Percentiles rank a stretch among this genome's conserved stretches.
These are phyloP conservation scores for Pantherophis vulpinus DNA, from an alignment of 2,797 vertebrate species.

Conservation along the genomic window DNA sequence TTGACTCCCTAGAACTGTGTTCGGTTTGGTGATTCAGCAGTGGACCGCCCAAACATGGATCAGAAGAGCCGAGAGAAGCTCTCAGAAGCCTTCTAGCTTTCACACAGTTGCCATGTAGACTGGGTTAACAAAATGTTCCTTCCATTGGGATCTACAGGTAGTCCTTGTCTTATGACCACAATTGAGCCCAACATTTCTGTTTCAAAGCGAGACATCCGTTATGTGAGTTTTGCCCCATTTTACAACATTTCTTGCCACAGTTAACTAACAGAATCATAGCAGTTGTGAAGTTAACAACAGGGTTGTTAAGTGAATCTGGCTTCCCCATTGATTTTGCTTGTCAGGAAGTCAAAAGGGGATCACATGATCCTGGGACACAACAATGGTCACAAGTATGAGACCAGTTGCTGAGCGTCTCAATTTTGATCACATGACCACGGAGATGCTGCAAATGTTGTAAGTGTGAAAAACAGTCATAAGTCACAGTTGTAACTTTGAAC, in stretches of 20 bases:
- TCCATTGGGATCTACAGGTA: background rate
- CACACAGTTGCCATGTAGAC: background rate
- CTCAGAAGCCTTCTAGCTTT: background rate
- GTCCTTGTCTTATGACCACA: background rate
- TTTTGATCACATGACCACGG: background rate
- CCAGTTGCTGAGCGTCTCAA: too few relatives aligned
- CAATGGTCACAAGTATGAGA: too few relatives aligned
- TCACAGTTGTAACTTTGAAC: background rate
- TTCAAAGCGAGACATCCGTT: background rate
- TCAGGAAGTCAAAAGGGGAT: too few relatives aligned
- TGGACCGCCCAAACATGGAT: too few relatives aligned
- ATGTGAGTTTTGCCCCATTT: background rate
- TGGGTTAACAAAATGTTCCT: background rate
- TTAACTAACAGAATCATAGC: too few relatives aligned
- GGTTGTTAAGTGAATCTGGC: too few relatives aligned
- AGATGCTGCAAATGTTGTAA: background rate
- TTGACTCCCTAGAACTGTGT: too few relatives aligned
- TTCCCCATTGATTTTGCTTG: too few relatives aligned
- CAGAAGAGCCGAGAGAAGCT: too few relatives aligned
- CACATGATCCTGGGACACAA: too few relatives aligned
- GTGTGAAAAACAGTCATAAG: background rate
- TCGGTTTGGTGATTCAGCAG: too few relatives aligned
- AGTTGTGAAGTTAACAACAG: too few relatives aligned
- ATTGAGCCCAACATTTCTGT: background rate
- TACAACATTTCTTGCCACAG: background rate